Evolutionary conservation across 2,113 vertebrate genomes (phyloP), one percentile per base, ranked within the genome.

Genomic region (Muscicapa adusta): DNA sequence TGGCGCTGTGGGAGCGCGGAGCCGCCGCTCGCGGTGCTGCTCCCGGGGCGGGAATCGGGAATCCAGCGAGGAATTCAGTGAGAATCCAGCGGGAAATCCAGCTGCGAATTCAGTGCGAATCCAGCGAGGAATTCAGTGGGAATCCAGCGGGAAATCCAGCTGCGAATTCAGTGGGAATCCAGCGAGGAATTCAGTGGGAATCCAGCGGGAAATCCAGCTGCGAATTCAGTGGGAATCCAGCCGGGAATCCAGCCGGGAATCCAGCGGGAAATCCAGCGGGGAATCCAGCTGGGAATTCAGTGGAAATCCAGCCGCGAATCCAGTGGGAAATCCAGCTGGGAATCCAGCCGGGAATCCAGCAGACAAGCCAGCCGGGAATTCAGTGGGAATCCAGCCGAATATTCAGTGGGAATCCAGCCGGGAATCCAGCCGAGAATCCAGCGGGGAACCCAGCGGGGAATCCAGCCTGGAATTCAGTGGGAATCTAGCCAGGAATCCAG

Each of bases 1-100:
- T 97, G 98, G 97, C 96, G 97, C 96, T 98, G 97, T 97, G 97
- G 97, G 96, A 95, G 95, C 97, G 96, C 95, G 86, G 96, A 94
- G n/a, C 51, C 12, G 36, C 75, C 33, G 51, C 1, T 43, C 17
- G 11, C 6, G 33, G 33, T 4, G 31, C 42, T 10, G 19, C 62
- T 70, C 14, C 43, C 26, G 66, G 50, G 10, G 14, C 26, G 36
- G 67, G 34, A 8, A 2, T 5, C n/a, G 56, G 31, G 56, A 60
- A 81, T 11, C 5, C 14, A 25, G n/a, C 19, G 12, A 8, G 31
- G 42, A 63, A 63, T n/a, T 23, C 58, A 8, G 15, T 4, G 51
- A 25, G 45, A 50, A 36, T 43, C 9, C 3, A 6, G 29, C 9
- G 0, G 63, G 10, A 23, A 66, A 50, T 38, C 38, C 38, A 38